Evolutionary conservation across 23 tunicate genomes (phyloP), one percentile per base, ranked within the genome.

Genomic region (Halocynthia aurantium): DNA sequence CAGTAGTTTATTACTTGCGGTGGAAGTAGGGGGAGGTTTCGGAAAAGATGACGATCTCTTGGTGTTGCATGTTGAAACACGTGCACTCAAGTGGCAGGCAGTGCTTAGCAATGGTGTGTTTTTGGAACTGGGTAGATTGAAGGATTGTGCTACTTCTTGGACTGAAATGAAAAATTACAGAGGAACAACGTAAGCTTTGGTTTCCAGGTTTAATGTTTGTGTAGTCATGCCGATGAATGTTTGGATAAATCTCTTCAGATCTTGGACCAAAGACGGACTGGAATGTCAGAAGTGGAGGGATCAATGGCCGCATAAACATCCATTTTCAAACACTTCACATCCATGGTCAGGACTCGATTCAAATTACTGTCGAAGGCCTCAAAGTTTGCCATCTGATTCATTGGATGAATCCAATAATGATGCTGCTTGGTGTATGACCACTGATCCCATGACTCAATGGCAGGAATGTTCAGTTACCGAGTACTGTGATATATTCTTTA

Each of bases 281-380:
- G 52, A 88, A 17, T 90, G 97, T 56, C 97, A 90, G 72, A 76
- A 84, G 17, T 90, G 97, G 97, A 81, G 67, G 18, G 56, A 84
- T 6, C 83, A 90, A 88, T 52, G 49, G 31, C 97, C 97, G 8
- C 97, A 90, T 64, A 69, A 81, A 10, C 97, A 90, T 71, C 97
- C 97, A 0, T 90, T 90, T 73, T 19, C 44, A 56, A 86, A 83
- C 10, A 49, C 53, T 15, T 81, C 57, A 6, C 76, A 52, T 51
- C 62, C 80, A 11, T 13, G 53, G 10, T 76, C 20, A 20, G 86
- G 65, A 10, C 61, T 90, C 57, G 22, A 13, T 50, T 70, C 60
- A 22, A 90, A 85, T 66, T 69, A 64, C 15, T 90, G 97, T 63
- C 81, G 97, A 21, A 78, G 75, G 11, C 97, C 97, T 7, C 90